Conservation (phyloP, 2,113 vertebrate genomes). For the Ploceus nigricollis region DNA sequence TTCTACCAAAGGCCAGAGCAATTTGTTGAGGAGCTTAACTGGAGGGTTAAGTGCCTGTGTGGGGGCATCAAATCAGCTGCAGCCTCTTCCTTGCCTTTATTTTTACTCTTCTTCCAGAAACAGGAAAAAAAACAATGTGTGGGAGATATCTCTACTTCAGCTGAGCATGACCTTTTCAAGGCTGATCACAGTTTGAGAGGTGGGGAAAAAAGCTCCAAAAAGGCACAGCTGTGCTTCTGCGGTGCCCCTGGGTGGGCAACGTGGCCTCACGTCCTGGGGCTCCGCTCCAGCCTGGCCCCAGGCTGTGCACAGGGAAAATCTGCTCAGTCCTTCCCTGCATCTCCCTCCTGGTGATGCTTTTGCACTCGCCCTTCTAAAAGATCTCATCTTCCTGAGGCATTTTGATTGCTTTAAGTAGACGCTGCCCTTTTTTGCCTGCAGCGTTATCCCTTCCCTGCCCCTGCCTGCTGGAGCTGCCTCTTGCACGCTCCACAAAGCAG, state of each 20-base stretch:
- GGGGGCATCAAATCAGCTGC: accelerated
- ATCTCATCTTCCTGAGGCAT: background rate
- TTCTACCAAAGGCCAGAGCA: background rate
- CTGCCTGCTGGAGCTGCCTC: background rate
- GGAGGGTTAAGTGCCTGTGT: accelerated
- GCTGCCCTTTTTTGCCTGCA: background rate
- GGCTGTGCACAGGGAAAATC: background rate
- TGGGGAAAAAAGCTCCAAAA: background rate
- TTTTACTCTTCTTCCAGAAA: background rate
- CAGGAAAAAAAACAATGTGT: accelerated
- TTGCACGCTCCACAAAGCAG: accelerated
- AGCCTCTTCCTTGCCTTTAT: background rate
- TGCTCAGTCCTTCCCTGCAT: background rate
- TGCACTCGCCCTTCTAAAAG: background rate
- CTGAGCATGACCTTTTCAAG: background rate
- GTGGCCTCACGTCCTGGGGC: background rate
- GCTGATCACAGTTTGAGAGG: background rate
- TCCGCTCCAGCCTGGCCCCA: background rate
- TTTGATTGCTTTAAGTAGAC: background rate
- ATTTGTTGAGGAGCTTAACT: background rate
- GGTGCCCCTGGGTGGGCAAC: background rate
- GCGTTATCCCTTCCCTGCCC: background rate
- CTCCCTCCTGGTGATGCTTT: background rate
- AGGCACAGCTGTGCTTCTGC: accelerated
- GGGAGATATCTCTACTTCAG: background rate